Evolutionary conservation across 2,797 vertebrate species (phyloP).

Genomic region (Xenopus petersii): DNA sequence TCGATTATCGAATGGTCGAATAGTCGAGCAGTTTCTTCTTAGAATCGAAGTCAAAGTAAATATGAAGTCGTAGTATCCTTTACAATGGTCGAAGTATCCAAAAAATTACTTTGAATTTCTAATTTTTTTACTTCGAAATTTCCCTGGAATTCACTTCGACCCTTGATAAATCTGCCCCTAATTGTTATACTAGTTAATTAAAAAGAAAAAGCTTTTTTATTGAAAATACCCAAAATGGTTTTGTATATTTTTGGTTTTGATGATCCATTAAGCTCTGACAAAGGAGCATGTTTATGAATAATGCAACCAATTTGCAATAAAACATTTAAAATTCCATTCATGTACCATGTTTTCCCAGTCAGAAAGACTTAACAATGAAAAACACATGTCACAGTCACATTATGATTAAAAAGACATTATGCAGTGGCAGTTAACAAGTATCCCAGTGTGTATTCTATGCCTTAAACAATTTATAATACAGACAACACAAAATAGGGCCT

Average conservation of each 20-base stretch:
- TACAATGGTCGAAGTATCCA: no score
- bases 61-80: no score
- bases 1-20: no score
- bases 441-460: slow-evolving; percentile 53
- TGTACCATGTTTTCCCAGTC: slow-evolving; percentile 10
- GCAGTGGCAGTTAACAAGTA: slow-evolving; percentile 63
- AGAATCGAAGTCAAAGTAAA: no score
- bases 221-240: no score
- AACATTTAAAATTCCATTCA: slow-evolving; percentile 9
- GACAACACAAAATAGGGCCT: background rate
- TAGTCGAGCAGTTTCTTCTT: no score
- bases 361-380: slow-evolving; percentile 23
- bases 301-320: slow-evolving; percentile 5
- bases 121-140: no score
- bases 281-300: slow-evolving; percentile 1
- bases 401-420: slow-evolving; percentile 62
- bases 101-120: no score
- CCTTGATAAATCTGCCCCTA: no score
- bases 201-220: no score
- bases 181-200: no score
- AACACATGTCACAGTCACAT: slow-evolving; percentile 31
- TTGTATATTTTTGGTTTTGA: background rate
- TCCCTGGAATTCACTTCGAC: no score
- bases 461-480: slow-evolving; percentile 1
- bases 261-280: background rate